Base-by-base conservation (phyloP, 2,113 vertebrate genomes). In the Epinephelus moara region DNA sequence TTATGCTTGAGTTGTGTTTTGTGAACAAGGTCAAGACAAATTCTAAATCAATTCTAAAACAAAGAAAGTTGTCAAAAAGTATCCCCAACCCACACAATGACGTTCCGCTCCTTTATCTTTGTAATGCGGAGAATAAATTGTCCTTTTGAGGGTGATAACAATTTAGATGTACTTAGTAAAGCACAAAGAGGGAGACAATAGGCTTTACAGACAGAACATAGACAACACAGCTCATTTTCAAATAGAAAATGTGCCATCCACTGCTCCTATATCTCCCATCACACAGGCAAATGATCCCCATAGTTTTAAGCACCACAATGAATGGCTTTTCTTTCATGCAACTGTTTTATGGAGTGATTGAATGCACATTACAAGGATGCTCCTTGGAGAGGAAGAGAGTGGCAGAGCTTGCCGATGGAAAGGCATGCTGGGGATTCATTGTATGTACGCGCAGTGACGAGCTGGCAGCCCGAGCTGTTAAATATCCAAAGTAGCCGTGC, bases 291-390 rank as follows among this genome's bases (percentile, higher is more conserved):
- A 69, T 76, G 53, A 62, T 73, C 50, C 61, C 50, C 11, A 13
- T 30, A 70, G 57, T 60, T 82, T 75, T 66, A 70, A 81, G 33
- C 78, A 81, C 57, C 45, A 37, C 50, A 49, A 37, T 4, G 55
- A 63, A 23, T 71, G 49, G 33, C 70, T 81, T 66, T 79, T 42
- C 74, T 61, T 52, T 59, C 25, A n/a, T 59, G 57, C 56, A 66
- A 49, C 70, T 61, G 59, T 79, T 85, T 88, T 55, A 82, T 75
- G n/a, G 73, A 56, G 62, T 70, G 74, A 49, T 73, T 64, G 57
- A 78, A 70, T 62, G 49, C 37, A 81, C 57, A 81, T 81, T 66
- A 78, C 33, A 37, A 12, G 11, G 1, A 55, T 6, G 21, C 13
- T 74, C 53, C n/a, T 45, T 50, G 47, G 70, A 40, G 50, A 4